phyloP scores from a whole-genome alignment of 2,113 vertebrate species.

The Onychorhynchus coronatus region DNA sequence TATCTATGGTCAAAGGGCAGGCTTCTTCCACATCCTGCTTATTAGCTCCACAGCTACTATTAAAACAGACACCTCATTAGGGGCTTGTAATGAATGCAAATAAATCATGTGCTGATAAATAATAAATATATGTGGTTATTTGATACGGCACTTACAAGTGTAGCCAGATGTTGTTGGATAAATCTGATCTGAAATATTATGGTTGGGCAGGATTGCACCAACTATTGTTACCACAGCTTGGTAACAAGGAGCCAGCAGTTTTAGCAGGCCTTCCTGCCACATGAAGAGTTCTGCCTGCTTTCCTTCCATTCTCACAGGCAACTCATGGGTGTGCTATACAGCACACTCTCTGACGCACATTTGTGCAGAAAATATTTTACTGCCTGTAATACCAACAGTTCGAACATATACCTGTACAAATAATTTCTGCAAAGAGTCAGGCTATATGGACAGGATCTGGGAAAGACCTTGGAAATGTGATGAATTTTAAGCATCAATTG shows the following conservation, averaged over 20 bases:
- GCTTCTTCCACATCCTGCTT: not conserved
- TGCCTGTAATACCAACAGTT: not conserved
- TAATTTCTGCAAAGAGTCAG: not conserved
- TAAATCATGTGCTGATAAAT: conserved; percentile 51
- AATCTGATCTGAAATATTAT: conserved; percentile 14
- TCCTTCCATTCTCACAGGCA: not conserved
- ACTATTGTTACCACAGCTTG: not conserved
- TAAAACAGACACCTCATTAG: conserved; percentile 50
- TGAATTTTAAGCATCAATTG: not conserved
- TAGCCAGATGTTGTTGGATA: not conserved
- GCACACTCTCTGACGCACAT: not conserved
- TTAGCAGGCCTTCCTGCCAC: not conserved
- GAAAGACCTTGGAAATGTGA: not conserved
- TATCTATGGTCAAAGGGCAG: not conserved
- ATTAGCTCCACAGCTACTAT: not conserved
- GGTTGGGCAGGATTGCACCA: not conserved
- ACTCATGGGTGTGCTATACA: not conserved
- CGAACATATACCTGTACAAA: not conserved
- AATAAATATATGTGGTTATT: conserved; percentile 52
- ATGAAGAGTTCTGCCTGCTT: not conserved
- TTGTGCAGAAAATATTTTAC: not conserved
- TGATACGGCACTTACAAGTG: conserved; percentile 20
- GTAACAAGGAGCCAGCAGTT: not conserved
- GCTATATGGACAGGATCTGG: not conserved
- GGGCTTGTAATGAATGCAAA: conserved; percentile 50